Conservation (phyloP, 2,888 invertebrate species). For the Lumbricus terrestris region DNA sequence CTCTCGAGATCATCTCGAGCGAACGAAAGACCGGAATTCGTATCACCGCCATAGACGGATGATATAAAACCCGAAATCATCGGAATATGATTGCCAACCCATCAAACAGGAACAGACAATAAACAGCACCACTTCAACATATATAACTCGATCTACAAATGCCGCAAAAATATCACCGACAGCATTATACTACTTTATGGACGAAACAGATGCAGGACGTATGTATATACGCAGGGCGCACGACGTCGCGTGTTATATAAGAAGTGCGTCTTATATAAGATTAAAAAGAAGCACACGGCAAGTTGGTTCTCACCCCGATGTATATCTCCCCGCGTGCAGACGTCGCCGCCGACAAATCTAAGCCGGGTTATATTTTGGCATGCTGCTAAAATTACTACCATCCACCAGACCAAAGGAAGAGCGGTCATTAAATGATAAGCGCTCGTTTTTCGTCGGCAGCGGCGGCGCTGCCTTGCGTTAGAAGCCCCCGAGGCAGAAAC, state of each 20-base stretch:
- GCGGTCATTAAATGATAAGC: neutral
- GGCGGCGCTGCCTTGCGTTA: neutral
- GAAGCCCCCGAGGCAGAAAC: neutral
- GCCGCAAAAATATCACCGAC: neutral
- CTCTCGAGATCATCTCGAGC: too few relatives aligned
- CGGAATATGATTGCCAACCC: neutral
- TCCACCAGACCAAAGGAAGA: neutral
- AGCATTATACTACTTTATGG: neutral
- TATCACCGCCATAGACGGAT: neutral
- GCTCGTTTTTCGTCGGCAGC: neutral
- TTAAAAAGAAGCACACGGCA: too few relatives aligned
- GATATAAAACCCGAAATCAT: neutral
- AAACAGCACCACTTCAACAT: neutral
- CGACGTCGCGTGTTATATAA: neutral
- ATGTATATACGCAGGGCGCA: neutral
- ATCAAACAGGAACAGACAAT: neutral
- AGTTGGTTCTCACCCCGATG: neutral
- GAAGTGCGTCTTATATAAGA: too few relatives aligned
- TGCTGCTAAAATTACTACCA: neutral
- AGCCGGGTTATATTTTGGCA: neutral
- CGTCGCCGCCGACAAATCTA: neutral
- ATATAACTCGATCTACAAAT: slow-evolving; percentile 10
- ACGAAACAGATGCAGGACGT: neutral
- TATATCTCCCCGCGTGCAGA: too few relatives aligned
- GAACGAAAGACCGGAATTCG: too few relatives aligned